phyloP scores from a whole-genome alignment of 2,888 invertebrate species.

The Ennomos quercinarius region DNA sequence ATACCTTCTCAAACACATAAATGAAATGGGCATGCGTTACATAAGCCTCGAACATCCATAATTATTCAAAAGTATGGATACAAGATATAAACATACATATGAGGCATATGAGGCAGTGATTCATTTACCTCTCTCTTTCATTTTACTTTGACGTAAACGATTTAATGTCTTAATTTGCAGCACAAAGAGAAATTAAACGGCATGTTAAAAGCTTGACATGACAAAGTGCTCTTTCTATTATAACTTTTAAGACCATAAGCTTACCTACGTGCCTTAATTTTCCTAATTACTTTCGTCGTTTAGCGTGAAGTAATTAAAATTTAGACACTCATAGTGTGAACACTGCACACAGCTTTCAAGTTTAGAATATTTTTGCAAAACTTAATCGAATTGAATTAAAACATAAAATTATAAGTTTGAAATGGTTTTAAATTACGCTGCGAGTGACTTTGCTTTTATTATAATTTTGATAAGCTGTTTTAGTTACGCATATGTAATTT shows the following conservation, averaged over 20 bases:
- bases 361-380: slow-evolving; percentile 39
- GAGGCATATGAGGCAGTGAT: slow-evolving; percentile 48
- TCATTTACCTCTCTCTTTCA: slow-evolving; percentile 63
- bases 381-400: slow-evolving; percentile 34
- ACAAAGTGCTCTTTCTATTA: slow-evolving; percentile 81
- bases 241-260: slow-evolving; percentile 78
- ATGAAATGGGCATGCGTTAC: slow-evolving; percentile 15
- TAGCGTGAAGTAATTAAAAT: slow-evolving; percentile 61
- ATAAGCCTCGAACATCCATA: slow-evolving; percentile 18
- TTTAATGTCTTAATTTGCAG: slow-evolving; percentile 82
- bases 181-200: slow-evolving; percentile 82
- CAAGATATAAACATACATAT: slow-evolving; percentile 28
- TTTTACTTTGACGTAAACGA: slow-evolving; percentile 75
- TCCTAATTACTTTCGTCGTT: slow-evolving; percentile 70
- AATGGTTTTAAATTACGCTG: neutral
- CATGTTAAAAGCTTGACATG: slow-evolving; percentile 82
- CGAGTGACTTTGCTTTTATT: too few species aligned
- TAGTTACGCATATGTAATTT: too few species aligned
- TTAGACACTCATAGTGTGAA: slow-evolving; percentile 44
- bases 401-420: slow-evolving; percentile 35
- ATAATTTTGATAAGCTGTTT: too few species aligned
- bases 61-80: slow-evolving; percentile 18
- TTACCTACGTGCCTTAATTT: slow-evolving; percentile 74
- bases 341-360: slow-evolving; percentile 32
- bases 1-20: slow-evolving; percentile 16